Base-by-base conservation (phyloP, 2,113 vertebrate species). In the Myotis davidii region DNA sequence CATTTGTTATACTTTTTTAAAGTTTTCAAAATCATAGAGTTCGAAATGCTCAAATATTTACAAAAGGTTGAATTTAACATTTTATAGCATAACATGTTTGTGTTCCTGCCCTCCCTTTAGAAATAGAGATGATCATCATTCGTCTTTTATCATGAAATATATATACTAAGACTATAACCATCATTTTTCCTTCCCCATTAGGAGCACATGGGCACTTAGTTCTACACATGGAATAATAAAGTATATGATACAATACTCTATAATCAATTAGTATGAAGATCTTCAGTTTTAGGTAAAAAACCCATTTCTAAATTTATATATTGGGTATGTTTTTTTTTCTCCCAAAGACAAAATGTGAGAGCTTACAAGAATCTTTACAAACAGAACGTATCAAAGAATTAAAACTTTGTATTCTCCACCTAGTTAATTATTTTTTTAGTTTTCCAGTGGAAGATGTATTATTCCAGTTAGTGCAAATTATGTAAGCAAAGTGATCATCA, bases 401-500 rank as follows among this genome's bases (percentile, higher is more conserved):
- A 73, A 94, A 88, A 88, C 0, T 4, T 23, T 93, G 88, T 67
- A 4, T 34, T 54, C 21, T 6, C 39, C 5, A 56, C 4, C 34
- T 11, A 42, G 1, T 89, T 94, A 1, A 29, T 84, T 74, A 18
- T 5, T 79, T 93, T 82, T 82, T 69, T 11, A 17, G 14, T 56
- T 84, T 90, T 59, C 42, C 90, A 50, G 1, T 59, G 17, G 6
- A 73, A 85, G 25, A 6, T 48, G 2, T n/a, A 67, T 61, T 86
- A 88, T 65, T 94, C 9, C 42, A 70, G 23, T 92, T 79, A 95
- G 25, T 76, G 10, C 76, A 94, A 88, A 76, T 85, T 88, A 67
- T 48, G 39, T 9, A 79, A 76, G 48, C 27, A 73, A 90, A 59
- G 1, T 65, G 3, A 42, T 65, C 88, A 4, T 20, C 61, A 85